Evolutionary conservation across 2,113 vertebrate genomes (phyloP), one percentile per base, ranked within the genome.

Genomic region (Psittacus erithacus): DNA sequence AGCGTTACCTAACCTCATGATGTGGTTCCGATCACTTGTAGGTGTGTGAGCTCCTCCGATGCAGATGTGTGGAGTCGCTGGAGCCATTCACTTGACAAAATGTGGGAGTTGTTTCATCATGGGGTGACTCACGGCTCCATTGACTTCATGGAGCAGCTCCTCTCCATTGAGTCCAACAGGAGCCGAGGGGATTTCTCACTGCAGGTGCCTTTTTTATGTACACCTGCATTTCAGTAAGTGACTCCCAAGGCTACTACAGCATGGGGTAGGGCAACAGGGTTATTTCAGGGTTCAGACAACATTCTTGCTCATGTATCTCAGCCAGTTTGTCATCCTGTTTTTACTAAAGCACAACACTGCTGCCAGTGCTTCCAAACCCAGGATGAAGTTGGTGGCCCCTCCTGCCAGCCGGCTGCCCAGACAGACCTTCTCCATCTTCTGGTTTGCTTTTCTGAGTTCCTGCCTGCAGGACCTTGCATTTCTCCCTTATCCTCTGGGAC

Each of bases 61-160:
- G 6, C 92, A 71, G 82, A 35, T 78, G 88, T 77, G 70, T 27
- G 78, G 70, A n/a, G 64, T 59, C 69, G 4, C 13, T 76, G 82
- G 53, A 87, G 78, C 86, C 93, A 90, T 70, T 90, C 87, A 49
- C 15, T 13, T 83, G 82, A 20, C 67, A 52, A 33, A 44, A 28
- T 5, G 93, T 91, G 3, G 93, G 93, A 57, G 68, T 41, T 68
- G 2, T 41, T 91, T 24, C 74, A 47, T 68, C 84, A 15, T 2
- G 73, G 68, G 62, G 41, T 90, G 93, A 95, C 44, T 93, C 93
- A 92, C 81, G 27, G 63, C 82, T 87, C 82, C 93, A 76, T 76
- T 93, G 93, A 87, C 86, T 95, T 80, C 55, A 7, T 80, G 11
- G 15, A 64, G 11, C 3, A 52, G 49, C 49, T 53, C 13, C 44